Evolutionary conservation across 2,113 vertebrate species (phyloP), one percentile per base, ranked within the genome.

Genomic region (Xyliphius kryptos): DNA sequence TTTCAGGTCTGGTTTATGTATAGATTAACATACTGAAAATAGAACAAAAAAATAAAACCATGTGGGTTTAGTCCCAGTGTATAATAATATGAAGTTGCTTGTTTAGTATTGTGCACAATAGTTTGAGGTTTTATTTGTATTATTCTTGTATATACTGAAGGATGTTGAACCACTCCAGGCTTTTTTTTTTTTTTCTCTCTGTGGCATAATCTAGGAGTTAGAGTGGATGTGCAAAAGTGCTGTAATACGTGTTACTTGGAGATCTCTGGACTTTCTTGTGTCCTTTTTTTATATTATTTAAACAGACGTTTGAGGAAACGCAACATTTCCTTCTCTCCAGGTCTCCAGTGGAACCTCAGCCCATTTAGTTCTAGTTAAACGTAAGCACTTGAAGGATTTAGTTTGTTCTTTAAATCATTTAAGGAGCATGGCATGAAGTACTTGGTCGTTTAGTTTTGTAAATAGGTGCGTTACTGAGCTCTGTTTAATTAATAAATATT

Each of bases 361-460:
- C n/a, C n/a, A n/a, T n/a, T n/a, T n/a, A n/a, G n/a, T n/a, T n/a
- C n/a, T n/a, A n/a, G n/a, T n/a, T n/a, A n/a, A n/a, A n/a, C n/a
- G n/a, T n/a, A n/a, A 83, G 74, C 75, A 79, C 79, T 79, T 81
- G 88, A 87, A 81, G 82, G 78, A 81, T 85, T 84, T 79, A 85
- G 88, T 91, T 84, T 89, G 83, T 91, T 69, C 85, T 83, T 87
- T 87, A 85, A 79, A n/a, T n/a, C 16, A 48, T 16, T 66, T 81
- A 69, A 82, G 75, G 77, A 84, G 90, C 91, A 95, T 90, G 88
- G 90, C 92, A 97, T 97, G 92, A 92, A 80, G 84, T 88, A 86
- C 88, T 87, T 87, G 55, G 85, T 82, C 84, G 94, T 80, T 90
- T n/a, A n/a, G n/a, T 91, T 80, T 87, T 89, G 89, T 97, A 95